Conservation (phyloP, 2,888 invertebrate species). For the Tenodera sinensis region DNA sequence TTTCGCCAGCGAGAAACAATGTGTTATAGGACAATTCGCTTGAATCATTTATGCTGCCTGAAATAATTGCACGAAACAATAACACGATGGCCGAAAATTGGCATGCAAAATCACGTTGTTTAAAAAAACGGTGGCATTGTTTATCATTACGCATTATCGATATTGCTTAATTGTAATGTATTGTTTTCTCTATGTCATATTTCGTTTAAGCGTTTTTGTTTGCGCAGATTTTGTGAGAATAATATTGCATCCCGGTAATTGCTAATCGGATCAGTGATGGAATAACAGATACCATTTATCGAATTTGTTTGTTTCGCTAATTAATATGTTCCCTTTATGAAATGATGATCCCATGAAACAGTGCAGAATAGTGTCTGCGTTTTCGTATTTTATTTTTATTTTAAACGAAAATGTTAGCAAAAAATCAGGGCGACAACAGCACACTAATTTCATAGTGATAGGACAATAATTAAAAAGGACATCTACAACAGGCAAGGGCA, state of each 20-base stretch:
- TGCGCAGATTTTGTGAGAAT: neutral
- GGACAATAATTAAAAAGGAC: too few relatives aligned
- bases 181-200: neutral
- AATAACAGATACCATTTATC: neutral
- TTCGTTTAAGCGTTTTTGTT: neutral
- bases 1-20: neutral
- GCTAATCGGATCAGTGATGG: neutral
- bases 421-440: too few relatives aligned
- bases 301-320: neutral
- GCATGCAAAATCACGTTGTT: neutral
- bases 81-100: neutral
- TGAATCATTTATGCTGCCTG: neutral
- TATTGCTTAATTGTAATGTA: neutral
- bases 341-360: too few relatives aligned
- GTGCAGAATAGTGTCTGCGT: too few relatives aligned
- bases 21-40: neutral
- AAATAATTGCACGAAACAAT: neutral
- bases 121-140: neutral
- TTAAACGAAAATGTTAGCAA: too few relatives aligned
- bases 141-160: neutral
- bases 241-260: neutral
- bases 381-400: too few relatives aligned
- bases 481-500: too few relatives aligned
- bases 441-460: too few relatives aligned
- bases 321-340: too few relatives aligned